phyloP scores from a whole-genome alignment of 2,113 vertebrate species.

The Elachura formosa region DNA sequence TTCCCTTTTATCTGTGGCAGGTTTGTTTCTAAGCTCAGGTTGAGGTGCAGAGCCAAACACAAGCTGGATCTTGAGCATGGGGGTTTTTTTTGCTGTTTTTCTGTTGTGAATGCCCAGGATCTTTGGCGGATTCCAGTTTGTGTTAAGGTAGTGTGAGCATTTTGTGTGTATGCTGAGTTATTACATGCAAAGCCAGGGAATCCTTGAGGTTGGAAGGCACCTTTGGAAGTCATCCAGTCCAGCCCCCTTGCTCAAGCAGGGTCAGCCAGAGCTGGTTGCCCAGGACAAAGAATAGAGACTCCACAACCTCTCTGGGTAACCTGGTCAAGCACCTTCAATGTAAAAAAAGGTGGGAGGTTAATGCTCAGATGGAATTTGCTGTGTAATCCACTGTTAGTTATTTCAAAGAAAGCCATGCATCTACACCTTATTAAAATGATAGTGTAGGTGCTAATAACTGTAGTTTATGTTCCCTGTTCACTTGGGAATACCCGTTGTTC shows the following conservation, averaged over 20 bases:
- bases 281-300: neutral
- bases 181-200: neutral
- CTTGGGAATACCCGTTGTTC: neutral
- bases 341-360: neutral
- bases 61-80: neutral
- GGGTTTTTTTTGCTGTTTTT: rapidly evolving
- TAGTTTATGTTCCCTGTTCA: neutral
- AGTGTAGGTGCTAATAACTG: neutral
- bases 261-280: neutral
- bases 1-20: rapidly evolving
- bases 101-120: neutral
- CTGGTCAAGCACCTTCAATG: neutral
- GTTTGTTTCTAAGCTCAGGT: neutral
- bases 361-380: neutral
- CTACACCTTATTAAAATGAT: neutral
- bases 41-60: neutral
- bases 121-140: neutral
- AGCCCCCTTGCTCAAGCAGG: neutral
- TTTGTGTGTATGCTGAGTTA: neutral
- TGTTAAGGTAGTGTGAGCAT: rapidly evolving
- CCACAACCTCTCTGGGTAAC: neutral
- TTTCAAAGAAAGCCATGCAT: neutral
- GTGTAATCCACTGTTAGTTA: neutral
- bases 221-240: neutral
- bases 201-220: neutral